Conservation (phyloP, 2,113 vertebrate species). For the Atractosteus spatula region DNA sequence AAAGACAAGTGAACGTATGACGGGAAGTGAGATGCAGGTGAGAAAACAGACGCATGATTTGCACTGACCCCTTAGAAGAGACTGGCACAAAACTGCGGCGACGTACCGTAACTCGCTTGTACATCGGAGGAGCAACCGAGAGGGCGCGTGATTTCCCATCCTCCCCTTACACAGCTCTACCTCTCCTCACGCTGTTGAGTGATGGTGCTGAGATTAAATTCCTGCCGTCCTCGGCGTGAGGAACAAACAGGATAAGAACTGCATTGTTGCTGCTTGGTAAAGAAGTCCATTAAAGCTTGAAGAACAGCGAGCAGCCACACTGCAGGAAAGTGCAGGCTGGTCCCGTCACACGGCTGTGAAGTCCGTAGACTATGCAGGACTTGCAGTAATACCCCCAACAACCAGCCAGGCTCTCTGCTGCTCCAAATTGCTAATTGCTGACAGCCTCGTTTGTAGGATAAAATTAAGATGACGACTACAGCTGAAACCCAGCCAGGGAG, state of each 20-base stretch:
- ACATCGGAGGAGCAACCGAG: not conserved
- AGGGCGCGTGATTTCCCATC: slow-evolving; percentile 25
- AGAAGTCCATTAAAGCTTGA: slow-evolving; percentile 1
- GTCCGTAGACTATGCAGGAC: not conserved
- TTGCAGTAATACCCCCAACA: not conserved
- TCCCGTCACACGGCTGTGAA: not conserved
- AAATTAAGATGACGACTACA: too few relatives aligned
- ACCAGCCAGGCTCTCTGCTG: not conserved
- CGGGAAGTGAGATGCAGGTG: too few relatives aligned
- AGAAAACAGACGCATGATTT: too few relatives aligned
- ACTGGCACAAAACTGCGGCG: not conserved
- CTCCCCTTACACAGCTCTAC: not conserved
- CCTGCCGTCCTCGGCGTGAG: not conserved
- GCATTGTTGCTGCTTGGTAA: not conserved
- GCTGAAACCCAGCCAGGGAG: not conserved
- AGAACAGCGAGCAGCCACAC: not conserved
- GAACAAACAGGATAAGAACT: not conserved
- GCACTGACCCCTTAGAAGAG: too few relatives aligned
- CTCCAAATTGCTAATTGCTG: not conserved
- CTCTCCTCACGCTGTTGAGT: not conserved
- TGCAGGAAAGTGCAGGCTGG: not conserved
- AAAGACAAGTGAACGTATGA: too few relatives aligned
- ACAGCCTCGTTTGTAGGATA: not conserved
- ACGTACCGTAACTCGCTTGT: slow-evolving; percentile 6
- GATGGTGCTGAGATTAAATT: slow-evolving; percentile 7